Conservation (phyloP, 1,140 invertebrate species). For the Meloidogyne exigua region DNA sequence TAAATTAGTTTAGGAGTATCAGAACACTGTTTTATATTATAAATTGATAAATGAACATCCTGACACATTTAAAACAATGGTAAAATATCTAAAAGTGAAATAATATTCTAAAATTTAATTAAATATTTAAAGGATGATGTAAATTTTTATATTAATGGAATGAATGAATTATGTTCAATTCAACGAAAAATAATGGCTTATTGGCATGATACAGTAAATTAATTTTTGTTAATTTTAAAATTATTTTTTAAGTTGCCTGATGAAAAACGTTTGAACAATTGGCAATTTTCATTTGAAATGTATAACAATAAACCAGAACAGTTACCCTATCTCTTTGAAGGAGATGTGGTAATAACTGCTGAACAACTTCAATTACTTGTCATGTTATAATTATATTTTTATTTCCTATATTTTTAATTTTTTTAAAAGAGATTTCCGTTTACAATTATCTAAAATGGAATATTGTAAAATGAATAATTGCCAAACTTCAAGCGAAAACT, state of each 20-base stretch:
- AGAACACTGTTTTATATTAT: background rate
- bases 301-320: slow-evolving; percentile 1
- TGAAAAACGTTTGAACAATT: background rate
- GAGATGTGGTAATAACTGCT: slow-evolving; percentile 34
- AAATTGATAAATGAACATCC: slow-evolving; percentile 10
- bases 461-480: background rate
- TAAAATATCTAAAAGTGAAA: background rate
- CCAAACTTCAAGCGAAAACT: background rate
- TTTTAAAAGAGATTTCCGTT: background rate
- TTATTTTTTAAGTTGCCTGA: background rate
- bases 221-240: background rate
- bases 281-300: background rate
- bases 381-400: slow-evolving; percentile 8
- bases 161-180: slow-evolving; percentile 6
- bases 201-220: background rate
- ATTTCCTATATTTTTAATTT: too few species aligned
- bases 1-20: background rate
- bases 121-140: background rate
- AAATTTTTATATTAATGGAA: background rate
- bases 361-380: slow-evolving; percentile 36
- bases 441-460: background rate
- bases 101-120: background rate
- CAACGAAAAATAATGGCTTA: slow-evolving; percentile 7
- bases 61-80: slow-evolving; percentile 1
- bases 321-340: slow-evolving; percentile 42